Evolutionary conservation across 2,888 invertebrate species (phyloP), one percentile per base, ranked within the genome.

Genomic region (Plusia festucae): DNA sequence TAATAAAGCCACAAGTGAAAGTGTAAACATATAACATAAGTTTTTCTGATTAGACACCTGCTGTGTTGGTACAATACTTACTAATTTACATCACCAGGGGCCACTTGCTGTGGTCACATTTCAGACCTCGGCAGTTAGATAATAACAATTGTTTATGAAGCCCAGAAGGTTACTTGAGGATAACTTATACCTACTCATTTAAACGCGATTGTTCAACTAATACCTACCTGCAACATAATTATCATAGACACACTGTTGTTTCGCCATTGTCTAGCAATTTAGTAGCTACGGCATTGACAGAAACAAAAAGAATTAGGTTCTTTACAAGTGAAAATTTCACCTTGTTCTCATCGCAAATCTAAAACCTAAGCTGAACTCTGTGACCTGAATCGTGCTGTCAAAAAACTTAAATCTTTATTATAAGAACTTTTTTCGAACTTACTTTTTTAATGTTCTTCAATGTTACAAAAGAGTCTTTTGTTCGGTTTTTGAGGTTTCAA

Each of bases 331-430:
- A 78, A 73, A 79, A 76, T 80, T 74, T 79, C 80, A 80, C 81
- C 78, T 80, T 76, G 79, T 72, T 75, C 73, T 60, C 60, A 60
- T 74, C 53, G 63, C 76, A 78, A 73, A 82, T 53, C 76, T 73
- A 66, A 71, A 73, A 70, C 68, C 74, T 82, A 76, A 83, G 70
- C 70, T 65, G 62, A 70, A 64, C 65, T 53, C 60, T 57, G 68
- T 85, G 87, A 87, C 88, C 87, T 77, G 79, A 77, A 86, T 88
- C 66, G 60, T 73, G 77, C 69, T 57, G 40, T 55, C 70, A 82
- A 88, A 76, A 85, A 88, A 85, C 68, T 62, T 69, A 78, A 77
- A 78, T 68, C 71, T 78, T 73, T 78, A 71, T 74, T 71, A 69
- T 62, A 58, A 68, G 74, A 66, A 75, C 76, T 83, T 86, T 85